phyloP scores from a whole-genome alignment of 2,888 invertebrate species.

The Epistrophe eligans region DNA sequence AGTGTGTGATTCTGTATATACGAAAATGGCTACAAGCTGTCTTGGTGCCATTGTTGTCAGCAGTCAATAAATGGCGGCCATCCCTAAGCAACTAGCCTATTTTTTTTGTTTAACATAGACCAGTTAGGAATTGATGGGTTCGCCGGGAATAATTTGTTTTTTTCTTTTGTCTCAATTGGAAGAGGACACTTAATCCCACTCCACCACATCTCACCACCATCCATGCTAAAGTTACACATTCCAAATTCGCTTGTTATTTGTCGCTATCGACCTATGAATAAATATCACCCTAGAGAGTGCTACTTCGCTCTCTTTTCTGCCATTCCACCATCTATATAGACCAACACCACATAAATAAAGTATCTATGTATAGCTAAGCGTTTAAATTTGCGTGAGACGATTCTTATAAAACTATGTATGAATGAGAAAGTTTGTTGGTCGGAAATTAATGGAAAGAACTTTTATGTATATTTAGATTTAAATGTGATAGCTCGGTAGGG shows the following conservation, averaged over 20 bases:
- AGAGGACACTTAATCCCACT: not conserved
- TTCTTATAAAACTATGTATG: not conserved
- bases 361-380: not conserved
- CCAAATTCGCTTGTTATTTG: not conserved
- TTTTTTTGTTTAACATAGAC: not conserved
- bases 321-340: not conserved
- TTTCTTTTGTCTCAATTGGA: no score
- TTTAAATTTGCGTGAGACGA: conserved; percentile 11
- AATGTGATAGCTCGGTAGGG: not conserved
- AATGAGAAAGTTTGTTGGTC: not conserved
- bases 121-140: not conserved
- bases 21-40: not conserved
- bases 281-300: not conserved
- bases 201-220: not conserved
- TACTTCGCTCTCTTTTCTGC: not conserved
- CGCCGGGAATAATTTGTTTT: not conserved
- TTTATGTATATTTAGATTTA: conserved; percentile 1
- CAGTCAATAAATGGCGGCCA: not conserved
- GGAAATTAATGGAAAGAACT: not conserved
- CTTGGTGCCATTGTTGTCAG: not conserved
- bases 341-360: not conserved
- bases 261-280: not conserved
- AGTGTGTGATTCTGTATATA: no score
- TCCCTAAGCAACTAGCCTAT: not conserved
- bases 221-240: not conserved